Percentiles rank a stretch among this genome's conserved stretches.
Evolutionary conservation across 2,113 vertebrate species (phyloP).

Genomic region (Elephas maximus): DNA sequence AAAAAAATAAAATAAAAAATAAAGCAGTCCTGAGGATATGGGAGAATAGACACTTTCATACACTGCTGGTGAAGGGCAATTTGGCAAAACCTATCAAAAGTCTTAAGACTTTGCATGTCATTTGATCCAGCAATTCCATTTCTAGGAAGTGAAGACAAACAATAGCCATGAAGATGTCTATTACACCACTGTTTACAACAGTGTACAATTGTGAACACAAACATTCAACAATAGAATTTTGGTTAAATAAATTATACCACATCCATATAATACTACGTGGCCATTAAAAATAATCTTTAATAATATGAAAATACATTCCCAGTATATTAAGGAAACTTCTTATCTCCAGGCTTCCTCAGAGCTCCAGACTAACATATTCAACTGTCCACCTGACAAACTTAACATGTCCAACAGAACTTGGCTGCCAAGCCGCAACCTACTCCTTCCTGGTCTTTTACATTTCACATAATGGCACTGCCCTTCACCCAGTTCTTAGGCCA

Average conservation of each 20-base stretch:
- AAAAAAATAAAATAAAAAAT: neutral
- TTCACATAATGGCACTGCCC: neutral
- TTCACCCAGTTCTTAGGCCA: neutral
- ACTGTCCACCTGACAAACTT: neutral
- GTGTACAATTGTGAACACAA: neutral
- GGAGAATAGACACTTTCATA: neutral
- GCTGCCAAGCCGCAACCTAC: neutral
- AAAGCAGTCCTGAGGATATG: neutral
- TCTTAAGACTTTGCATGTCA: neutral
- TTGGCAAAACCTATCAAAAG: neutral
- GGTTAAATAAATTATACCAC: neutral
- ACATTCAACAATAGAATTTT: neutral
- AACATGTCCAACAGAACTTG: neutral
- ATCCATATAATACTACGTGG: neutral
- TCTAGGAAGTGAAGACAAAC: neutral
- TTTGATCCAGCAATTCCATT: neutral
- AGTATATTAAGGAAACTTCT: neutral
- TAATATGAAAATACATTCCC: neutral
- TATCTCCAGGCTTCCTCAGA: neutral
- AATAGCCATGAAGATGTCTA: neutral
- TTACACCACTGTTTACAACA: neutral
- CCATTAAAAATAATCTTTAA: neutral
- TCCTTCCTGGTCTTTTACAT: neutral
- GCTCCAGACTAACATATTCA: neutral
- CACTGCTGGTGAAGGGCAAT: neutral